Conservation (phyloP, 2,113 vertebrate species). For the Megalops atlanticus region DNA sequence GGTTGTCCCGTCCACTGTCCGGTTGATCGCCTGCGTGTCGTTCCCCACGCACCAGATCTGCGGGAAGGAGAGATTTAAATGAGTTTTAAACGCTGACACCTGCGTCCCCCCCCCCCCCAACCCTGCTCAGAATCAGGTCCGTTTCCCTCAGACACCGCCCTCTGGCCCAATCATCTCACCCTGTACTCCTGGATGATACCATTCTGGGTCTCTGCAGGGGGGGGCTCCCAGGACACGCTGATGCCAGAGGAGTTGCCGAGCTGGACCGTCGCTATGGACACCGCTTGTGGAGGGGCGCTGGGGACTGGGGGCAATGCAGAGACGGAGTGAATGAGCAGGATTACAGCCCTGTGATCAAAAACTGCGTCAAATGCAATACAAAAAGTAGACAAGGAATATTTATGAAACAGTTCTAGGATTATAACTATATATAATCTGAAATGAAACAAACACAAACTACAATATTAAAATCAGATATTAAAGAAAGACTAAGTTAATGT, state of each 20-base stretch:
- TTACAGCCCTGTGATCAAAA: no score
- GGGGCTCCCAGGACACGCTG: constrained; percentile 92
- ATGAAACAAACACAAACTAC: no score
- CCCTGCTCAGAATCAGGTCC: no score
- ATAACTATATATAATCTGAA: no score
- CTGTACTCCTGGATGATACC: constrained; percentile 88
- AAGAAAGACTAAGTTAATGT: no score
- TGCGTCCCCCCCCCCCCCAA: background rate
- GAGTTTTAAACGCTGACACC: background rate
- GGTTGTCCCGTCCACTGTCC: constrained; percentile 79
- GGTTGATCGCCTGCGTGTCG: constrained; percentile 86
- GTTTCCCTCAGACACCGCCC: no score
- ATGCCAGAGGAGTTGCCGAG: constrained; percentile 81
- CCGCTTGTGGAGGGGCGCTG: constrained; percentile 83
- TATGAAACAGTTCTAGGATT: no score
- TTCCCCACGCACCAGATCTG: constrained; percentile 93
- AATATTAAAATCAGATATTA: no score
- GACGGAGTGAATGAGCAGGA: no score
- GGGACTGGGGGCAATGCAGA: constrained; percentile 82
- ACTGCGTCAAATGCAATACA: no score
- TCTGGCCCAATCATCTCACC: constrained; percentile 62
- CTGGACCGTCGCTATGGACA: constrained; percentile 79
- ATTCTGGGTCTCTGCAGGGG: constrained; percentile 80
- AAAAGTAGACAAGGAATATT: no score
- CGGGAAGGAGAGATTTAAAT: background rate